phyloP scores from a whole-genome alignment of 2,113 vertebrate genomes.

The Spilogale gracilis region DNA sequence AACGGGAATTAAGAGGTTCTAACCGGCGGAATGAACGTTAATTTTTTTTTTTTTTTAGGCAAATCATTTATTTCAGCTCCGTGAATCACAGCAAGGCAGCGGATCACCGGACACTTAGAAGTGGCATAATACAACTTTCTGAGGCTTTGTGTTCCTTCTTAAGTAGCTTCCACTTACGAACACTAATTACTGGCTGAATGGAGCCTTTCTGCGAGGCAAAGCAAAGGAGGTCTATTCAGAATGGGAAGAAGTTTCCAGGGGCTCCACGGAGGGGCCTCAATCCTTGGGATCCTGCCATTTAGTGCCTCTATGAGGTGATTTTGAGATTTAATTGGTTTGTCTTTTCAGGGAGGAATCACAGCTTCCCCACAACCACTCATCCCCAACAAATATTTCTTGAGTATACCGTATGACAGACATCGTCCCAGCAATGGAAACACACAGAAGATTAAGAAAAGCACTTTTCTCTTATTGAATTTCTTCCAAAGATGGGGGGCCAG shows the following conservation, averaged over 20 bases:
- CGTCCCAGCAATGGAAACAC: accelerated
- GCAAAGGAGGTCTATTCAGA: neutral
- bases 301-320: neutral
- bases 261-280: neutral
- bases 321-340: neutral
- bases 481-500: neutral
- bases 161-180: constrained; percentile 74
- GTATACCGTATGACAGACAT: accelerated
- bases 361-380: neutral
- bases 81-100: constrained; percentile 65
- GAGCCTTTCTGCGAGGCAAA: constrained; percentile 31
- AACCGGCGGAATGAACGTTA: constrained; percentile 75
- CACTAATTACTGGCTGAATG: constrained; percentile 72
- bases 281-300: neutral
- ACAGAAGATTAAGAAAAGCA: neutral
- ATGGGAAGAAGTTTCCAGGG: neutral
- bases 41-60: constrained; percentile 80
- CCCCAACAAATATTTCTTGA: neutral
- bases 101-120: constrained; percentile 82
- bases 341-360: constrained; percentile 65
- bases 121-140: constrained; percentile 60
- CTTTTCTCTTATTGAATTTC: neutral
- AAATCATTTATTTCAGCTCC: constrained; percentile 84
- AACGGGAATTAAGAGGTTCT: constrained; percentile 85
- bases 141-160: constrained; percentile 71